Base-by-base conservation (phyloP, 2,797 vertebrate species). In the Amphiprion clarkii region DNA sequence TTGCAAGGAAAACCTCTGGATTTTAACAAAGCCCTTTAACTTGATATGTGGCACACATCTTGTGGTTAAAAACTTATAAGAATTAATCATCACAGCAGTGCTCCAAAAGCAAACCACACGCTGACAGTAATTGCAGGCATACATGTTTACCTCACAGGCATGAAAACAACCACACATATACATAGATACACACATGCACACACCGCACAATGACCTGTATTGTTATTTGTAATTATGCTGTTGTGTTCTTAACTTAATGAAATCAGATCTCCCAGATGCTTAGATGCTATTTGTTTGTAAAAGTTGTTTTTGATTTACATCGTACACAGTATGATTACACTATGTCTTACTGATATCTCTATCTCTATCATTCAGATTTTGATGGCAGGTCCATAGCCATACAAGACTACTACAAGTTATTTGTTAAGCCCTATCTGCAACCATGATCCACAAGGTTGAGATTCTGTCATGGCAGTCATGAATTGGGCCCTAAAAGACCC, bases 41-140 rank as follows among this genome's bases (percentile, higher is more conserved):
- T 81, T 85, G 85, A 94, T 92, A 92, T 79, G 76, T 81, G 86
- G 89, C 87, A 82, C 88, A 72, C 65, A 52, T 88, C 82, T 83
- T 84, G 87, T 65, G 91, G 91, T 90, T 85, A 67, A 81, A 74
- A 87, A 81, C 86, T 76, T 84, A 85, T 82, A 68, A 66, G 59
- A 85, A 87, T 91, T 76, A 84, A 92, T 93, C 91, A 89, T 87
- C 17, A 19, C 33, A 14, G 66, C 57, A 85, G 54, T 48, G 48
- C 75, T 89, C 76, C 70, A 61, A 78, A 64, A 80, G 85, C 78
- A 87, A 89, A 88, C 86, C 80, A 71, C 56, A 74, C 57, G 27
- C 63, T 89, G 89, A 82, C 88, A 87, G 87, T 93, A 92, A 93
- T 93, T 93, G 79, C 63, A 81, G 76, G 51, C 66, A 59, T 56